A percentile compares a stretch with the other conserved stretches of the same genome.
These are phyloP conservation scores for Spatulosminthurus flaviceps DNA, from an alignment of 2,888 invertebrate genomes.

Conservation along the genomic window DNA sequence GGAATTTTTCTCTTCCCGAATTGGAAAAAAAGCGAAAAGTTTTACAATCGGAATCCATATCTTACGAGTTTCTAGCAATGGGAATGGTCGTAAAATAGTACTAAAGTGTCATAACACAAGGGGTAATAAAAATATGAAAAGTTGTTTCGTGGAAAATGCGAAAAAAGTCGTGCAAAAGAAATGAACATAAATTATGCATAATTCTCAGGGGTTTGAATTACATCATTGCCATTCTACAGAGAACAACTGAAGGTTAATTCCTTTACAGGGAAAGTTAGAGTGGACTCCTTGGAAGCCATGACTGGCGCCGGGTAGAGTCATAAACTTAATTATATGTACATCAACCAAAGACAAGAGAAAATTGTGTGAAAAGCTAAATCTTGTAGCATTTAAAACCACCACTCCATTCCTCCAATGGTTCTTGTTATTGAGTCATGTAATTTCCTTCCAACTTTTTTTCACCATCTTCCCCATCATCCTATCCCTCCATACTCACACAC, in stretches of 20 bases:
- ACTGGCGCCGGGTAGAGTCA: constrained; percentile 21
- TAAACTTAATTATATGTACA: constrained; percentile 19
- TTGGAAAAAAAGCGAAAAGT: no score
- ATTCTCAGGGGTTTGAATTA: constrained; percentile 1
- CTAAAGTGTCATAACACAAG: not conserved
- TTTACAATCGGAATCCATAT: not conserved
- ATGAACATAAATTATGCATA: constrained; percentile 9
- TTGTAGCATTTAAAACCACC: not conserved
- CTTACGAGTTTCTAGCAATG: not conserved
- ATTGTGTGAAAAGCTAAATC: constrained; percentile 26
- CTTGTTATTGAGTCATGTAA: not conserved
- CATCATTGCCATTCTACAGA: not conserved
- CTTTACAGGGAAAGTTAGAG: not conserved
- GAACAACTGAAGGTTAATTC: not conserved
- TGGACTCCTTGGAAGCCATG: not conserved
- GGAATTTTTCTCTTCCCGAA: no score
- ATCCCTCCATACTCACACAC: not conserved
- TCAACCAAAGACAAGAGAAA: not conserved
- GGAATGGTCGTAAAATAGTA: not conserved
- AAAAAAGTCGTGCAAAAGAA: constrained; percentile 12
- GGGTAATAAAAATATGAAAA: constrained; percentile 6
- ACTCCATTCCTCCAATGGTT: not conserved
- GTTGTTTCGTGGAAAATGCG: not conserved
- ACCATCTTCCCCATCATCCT: not conserved
- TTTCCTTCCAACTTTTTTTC: not conserved